phyloP scores from a whole-genome alignment of 2,888 invertebrate species.

The Drosophila mimetica region DNA sequence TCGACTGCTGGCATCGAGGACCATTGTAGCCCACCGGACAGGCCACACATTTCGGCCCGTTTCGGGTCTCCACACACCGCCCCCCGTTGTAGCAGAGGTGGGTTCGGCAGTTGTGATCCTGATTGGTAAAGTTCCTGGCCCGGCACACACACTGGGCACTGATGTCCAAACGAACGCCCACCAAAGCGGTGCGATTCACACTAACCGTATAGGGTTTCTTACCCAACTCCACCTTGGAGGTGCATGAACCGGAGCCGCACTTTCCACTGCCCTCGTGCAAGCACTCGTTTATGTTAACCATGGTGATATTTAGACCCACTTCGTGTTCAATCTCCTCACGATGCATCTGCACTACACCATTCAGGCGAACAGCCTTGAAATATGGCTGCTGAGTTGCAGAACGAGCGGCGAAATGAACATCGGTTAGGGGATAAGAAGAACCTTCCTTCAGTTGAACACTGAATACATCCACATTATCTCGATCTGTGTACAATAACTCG shows the following conservation, averaged over 20 bases:
- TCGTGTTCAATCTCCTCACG: slow-evolving; percentile 95
- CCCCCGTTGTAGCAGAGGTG: slow-evolving; percentile 98
- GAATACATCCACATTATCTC: slow-evolving; percentile 97
- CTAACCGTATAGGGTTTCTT: slow-evolving; percentile 96
- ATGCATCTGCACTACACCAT: slow-evolving; percentile 96
- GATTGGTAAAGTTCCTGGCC: slow-evolving; percentile 92
- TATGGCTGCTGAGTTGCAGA: slow-evolving; percentile 91
- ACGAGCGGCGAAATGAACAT: slow-evolving; percentile 96
- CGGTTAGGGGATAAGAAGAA: slow-evolving; percentile 93
- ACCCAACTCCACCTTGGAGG: slow-evolving; percentile 92
- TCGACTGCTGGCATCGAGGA: slow-evolving; percentile 97
- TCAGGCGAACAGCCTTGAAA: slow-evolving; percentile 95
- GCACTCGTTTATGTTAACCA: slow-evolving; percentile 98
- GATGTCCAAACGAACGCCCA: slow-evolving; percentile 96
- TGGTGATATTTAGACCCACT: slow-evolving; percentile 96
- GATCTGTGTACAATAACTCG: slow-evolving; percentile 92
- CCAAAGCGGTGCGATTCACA: slow-evolving; percentile 97
- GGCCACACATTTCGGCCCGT: slow-evolving; percentile 91
- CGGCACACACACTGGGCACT: slow-evolving; percentile 96
- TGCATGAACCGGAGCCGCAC: slow-evolving; percentile 97
- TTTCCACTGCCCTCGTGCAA: slow-evolving; percentile 91
- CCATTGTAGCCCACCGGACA: slow-evolving; percentile 97
- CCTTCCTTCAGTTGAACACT: slow-evolving; percentile 95
- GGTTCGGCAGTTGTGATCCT: slow-evolving; percentile 93
- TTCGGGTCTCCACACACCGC: slow-evolving; percentile 95